Base-by-base conservation (phyloP, 1,140 invertebrate genomes). In the Procambarus virginalis region DNA sequence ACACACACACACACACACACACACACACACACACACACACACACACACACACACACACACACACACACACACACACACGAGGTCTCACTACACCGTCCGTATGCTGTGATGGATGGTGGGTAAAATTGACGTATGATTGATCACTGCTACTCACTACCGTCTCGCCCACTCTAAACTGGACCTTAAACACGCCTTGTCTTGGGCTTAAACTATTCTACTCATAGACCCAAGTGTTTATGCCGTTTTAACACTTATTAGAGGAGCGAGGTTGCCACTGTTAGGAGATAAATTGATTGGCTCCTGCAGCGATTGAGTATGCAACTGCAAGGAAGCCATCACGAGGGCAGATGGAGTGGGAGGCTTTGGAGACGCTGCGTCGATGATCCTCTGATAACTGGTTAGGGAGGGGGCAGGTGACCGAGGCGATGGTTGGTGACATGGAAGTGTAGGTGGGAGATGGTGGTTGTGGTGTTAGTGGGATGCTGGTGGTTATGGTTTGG, bases 231-330 rank as follows among this genome's bases (percentile, higher is more conserved):
- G 34, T 64, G 87, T 51, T 89, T 84, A 89, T 78, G 87, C 87
- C 87, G 81, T 89, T 89, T 34, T 89, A 89, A 55, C 81, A 68
- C 81, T 77, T 84, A 89, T 89, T 89, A 89, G 87, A 82, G 73
- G 60, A 83, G 20, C 81, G 20, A 70, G 58, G 55, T 55, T 84
- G 87, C 87, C 87, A 84, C 87, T 89, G 87, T 89, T 89, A 78
- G 64, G 87, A 84, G 87, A 77, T 75, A 84, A 89, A 89, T 89
- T 89, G 87, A 89, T 89, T 89, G 87, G 87, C 87, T 89, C 87
- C 80, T 78, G 87, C 81, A 84, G 87, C n/a, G 87, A 89, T 89
- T 89, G 87, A 84, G 80, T 89, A 89, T 89, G 87, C 87, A 89
- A 89, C 87, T 89, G 87, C 81, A 84, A 84, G 81, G 87, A 76